Base-by-base conservation (phyloP, 2,888 invertebrate species). In the Brachypterus glaber region DNA sequence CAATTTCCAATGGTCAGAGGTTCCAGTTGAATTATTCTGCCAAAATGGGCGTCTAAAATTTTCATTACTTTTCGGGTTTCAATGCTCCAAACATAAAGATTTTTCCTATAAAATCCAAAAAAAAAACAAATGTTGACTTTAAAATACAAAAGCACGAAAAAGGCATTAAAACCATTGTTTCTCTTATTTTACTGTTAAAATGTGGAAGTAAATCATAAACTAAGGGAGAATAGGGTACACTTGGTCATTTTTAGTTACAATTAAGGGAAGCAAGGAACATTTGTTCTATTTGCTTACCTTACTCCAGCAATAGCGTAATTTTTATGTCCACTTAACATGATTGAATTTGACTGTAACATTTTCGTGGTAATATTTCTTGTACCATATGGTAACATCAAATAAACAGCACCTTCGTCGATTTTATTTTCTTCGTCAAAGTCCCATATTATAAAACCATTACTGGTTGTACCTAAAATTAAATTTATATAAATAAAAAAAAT, bases 301-400 rank as follows among this genome's bases (percentile, higher is more conserved):
- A 97, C 93, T 2, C 95, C 96, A 24, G 95, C 96, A 0, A 97
- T 89, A 1, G 93, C 90, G 57, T 90, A 95, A 54, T 88, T 83
- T 52, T 85, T 80, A 41, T 84, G 82, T 18, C 87, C 88, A 51
- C 93, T 92, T 46, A 97, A 76, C 74, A 91, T 89, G 33, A 93
- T 82, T 0, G 92, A 88, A 61, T 91, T 93, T 0, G 90, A 89
- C 47, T 82, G 79, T 53, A 91, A 78, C 71, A 93, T 86, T 63
- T 83, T 86, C 0, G 89, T 91, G 2, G 90, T 88, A 34, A 96
- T 95, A 58, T 96, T 96, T 30, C 93, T 71, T 3, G 91, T 87
- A 0, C 91, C 91, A 56, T 89, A 88, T 0, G 88, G 88, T 12
- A 89, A 61, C 17, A 74, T 71, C 21, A 89, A 61, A 5, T 81